Conservation (phyloP, 2,113 vertebrate species). For the Colistium nudipinnis region DNA sequence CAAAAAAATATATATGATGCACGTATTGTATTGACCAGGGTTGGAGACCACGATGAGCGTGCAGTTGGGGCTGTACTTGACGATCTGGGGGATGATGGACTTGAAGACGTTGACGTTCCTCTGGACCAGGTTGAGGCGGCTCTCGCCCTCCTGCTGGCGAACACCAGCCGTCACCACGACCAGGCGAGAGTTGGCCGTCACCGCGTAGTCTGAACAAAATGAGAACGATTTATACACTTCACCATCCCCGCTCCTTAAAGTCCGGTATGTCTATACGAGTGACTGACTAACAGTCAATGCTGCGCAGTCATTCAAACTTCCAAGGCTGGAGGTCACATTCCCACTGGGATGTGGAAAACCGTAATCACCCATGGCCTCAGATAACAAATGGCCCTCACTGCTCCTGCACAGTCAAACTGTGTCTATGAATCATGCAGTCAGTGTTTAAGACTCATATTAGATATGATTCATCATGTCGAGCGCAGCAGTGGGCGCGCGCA, state of each 20-base stretch:
- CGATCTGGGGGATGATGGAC: constrained; percentile 92
- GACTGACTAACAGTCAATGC: background rate
- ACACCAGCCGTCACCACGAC: constrained; percentile 95
- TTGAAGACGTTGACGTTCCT: constrained; percentile 98
- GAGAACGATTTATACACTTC: background rate
- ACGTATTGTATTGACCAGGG: constrained; percentile 82
- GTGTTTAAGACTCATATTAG: no score
- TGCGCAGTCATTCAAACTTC: background rate
- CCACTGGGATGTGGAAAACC: background rate
- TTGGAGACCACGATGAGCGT: constrained; percentile 95
- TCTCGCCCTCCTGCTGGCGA: constrained; percentile 97
- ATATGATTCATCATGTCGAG: background rate
- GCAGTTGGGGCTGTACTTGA: constrained; percentile 94
- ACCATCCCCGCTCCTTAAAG: background rate
- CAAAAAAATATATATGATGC: background rate
- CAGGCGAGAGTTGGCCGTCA: constrained; percentile 92
- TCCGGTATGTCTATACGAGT: background rate
- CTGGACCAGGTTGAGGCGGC: constrained; percentile 95
- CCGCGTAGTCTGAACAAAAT: constrained; percentile 86
- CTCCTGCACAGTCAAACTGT: background rate
- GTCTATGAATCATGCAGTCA: background rate
- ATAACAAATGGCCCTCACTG: background rate
- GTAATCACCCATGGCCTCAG: background rate
- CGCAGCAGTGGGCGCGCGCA: background rate
- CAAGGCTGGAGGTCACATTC: background rate